phyloP scores from a whole-genome alignment of 2,113 vertebrate species.

The Atractosteus spatula region DNA sequence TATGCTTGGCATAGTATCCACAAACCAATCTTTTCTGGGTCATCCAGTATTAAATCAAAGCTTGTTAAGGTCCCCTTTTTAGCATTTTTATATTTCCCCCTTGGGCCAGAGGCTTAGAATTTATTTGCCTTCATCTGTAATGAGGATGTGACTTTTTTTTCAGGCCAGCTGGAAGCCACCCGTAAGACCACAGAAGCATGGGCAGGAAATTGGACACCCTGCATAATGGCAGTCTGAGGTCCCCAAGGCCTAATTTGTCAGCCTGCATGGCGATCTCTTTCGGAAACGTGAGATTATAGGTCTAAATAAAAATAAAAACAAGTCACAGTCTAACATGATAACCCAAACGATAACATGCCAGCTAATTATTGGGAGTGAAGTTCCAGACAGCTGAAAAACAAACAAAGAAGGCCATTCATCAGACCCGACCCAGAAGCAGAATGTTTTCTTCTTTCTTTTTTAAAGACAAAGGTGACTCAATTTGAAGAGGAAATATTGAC shows the following conservation, averaged over 20 bases:
- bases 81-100: constrained; percentile 35
- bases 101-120: constrained; percentile 22
- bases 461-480: too few relatives aligned
- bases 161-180: constrained; percentile 31
- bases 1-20: constrained; percentile 29
- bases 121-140: constrained; percentile 1
- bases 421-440: background rate
- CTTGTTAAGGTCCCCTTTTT: constrained; percentile 35
- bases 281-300: constrained; percentile 4
- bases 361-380: background rate
- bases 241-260: constrained; percentile 17
- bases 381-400: constrained; percentile 2
- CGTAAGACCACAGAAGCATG: background rate
- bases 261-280: background rate
- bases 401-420: background rate
- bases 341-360: constrained; percentile 9
- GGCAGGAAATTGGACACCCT: constrained; percentile 1
- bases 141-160: constrained; percentile 15
- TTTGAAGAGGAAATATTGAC: background rate
- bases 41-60: constrained; percentile 34
- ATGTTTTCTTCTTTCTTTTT: background rate
- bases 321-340: constrained; percentile 3
- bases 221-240: background rate
- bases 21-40: constrained; percentile 31
- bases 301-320: constrained; percentile 17